Percentiles rank a stretch among this genome's conserved stretches.
Evolutionary conservation across 64 coral and sea anemone species (phyloP).

Genomic region (Acropora yongei): DNA sequence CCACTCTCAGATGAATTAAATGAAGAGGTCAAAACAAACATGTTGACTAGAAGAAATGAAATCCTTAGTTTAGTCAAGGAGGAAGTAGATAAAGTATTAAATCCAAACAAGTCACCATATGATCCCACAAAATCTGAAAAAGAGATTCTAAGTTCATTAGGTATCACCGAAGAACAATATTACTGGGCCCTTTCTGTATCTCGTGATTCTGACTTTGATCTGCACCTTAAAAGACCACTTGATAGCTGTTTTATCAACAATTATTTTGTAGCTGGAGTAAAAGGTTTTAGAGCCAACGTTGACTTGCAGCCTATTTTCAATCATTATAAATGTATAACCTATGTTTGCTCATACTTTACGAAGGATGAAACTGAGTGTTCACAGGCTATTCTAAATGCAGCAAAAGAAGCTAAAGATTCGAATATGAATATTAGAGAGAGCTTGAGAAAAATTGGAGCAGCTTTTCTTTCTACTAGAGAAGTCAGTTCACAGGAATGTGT

Average conservation of each 20-base stretch:
- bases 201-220: no score
- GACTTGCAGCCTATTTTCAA: no score
- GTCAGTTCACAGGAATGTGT: conserved; percentile 53
- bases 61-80: conserved; percentile 34
- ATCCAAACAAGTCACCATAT: background rate
- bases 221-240: no score
- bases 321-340: no score
- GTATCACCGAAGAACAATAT: no score
- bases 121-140: no score
- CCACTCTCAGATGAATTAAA: conserved; percentile 46
- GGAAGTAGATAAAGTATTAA: conserved; percentile 39
- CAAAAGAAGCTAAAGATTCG: conserved; percentile 40
- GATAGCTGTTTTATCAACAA: no score
- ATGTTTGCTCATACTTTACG: no score
- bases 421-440: conserved; percentile 26
- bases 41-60: conserved; percentile 26
- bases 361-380: background rate
- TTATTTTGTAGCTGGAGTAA: no score
- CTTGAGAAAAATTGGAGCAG: conserved; percentile 52
- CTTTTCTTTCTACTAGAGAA: conserved; percentile 55
- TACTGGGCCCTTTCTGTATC: no score
- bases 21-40: conserved; percentile 22
- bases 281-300: no score
- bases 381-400: conserved; percentile 34
- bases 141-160: no score